Evolutionary conservation across 1,140 invertebrate species (phyloP).

Genomic region (Conopomorpha cramerella): DNA sequence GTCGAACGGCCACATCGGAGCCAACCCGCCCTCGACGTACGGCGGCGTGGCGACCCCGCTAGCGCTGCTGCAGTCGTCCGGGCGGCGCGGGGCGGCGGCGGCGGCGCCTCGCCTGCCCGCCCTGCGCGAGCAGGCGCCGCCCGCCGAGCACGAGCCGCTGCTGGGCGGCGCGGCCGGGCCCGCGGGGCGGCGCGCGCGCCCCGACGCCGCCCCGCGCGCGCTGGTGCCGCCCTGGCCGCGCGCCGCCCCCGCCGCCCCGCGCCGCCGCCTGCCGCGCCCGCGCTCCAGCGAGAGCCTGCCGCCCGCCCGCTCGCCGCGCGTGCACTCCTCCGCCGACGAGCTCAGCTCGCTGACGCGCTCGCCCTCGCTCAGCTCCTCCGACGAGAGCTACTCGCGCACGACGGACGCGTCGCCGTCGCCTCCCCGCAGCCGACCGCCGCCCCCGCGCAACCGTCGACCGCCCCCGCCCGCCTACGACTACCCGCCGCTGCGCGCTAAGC

Average conservation of each 20-base stretch:
- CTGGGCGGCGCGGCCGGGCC: conserved; percentile 39
- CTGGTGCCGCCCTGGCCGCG: conserved; percentile 63
- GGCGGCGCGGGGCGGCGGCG: conserved; percentile 35
- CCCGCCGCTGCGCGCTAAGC: conserved; percentile 40
- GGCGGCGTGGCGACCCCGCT: conserved; percentile 72
- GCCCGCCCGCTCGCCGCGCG: conserved; percentile 58
- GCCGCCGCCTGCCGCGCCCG: conserved; percentile 53
- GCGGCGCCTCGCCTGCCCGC: conserved; percentile 43
- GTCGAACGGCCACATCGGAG: conserved; percentile 19
- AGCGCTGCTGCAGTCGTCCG: conserved; percentile 66
- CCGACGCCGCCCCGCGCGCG: conserved; percentile 46
- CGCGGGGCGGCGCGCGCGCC: conserved; percentile 43
- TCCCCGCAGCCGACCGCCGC: conserved; percentile 64
- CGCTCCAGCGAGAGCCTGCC: conserved; percentile 69
- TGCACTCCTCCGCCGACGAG: conserved; percentile 81
- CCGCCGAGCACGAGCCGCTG: conserved; percentile 70
- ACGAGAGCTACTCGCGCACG: conserved; percentile 79
- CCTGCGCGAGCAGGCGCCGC: conserved; percentile 49
- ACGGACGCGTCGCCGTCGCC: conserved; percentile 66
- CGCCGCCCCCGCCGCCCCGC: conserved; percentile 23
- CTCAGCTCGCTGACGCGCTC: conserved; percentile 78
- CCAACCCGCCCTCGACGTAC: conserved; percentile 62
- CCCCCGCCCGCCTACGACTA: conserved; percentile 33
- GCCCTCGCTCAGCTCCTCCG: conserved; percentile 78
- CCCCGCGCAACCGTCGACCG: conserved; percentile 59